A percentile compares a stretch with the other conserved stretches of the same genome.
Evolutionary conservation across 2,797 vertebrate genomes (phyloP).

Genomic region (Acipenser oxyrinchus): DNA sequence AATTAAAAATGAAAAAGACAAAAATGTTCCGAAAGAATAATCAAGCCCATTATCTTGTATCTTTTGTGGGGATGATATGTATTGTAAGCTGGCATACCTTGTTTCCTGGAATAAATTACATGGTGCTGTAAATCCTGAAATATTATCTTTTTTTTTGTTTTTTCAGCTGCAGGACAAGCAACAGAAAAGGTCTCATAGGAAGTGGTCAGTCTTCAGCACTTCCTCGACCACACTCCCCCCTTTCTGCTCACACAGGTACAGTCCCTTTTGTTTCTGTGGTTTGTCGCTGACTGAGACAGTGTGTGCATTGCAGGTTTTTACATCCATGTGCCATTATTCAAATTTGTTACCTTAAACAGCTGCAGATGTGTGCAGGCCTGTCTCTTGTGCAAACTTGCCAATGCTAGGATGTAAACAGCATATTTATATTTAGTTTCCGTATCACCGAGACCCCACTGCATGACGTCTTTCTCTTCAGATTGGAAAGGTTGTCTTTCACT

Average conservation of each 20-base stretch:
- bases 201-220: constrained; percentile 84
- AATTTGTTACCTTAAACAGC: too few species aligned
- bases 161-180: constrained; percentile 89
- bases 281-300: neutral
- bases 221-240: constrained; percentile 89
- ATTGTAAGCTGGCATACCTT: too few species aligned
- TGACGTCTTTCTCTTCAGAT: too few species aligned
- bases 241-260: constrained; percentile 88
- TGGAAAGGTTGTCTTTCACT: too few species aligned
- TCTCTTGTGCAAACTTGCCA: neutral
- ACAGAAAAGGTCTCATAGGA: constrained; percentile 92
- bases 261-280: neutral
- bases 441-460: too few species aligned
- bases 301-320: constrained; percentile 1
- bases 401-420: constrained; percentile 1
- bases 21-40: too few species aligned
- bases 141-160: constrained; percentile 31
- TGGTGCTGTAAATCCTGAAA: neutral
- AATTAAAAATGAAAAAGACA: too few species aligned
- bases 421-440: too few species aligned
- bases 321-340: neutral
- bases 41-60: too few species aligned
- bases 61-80: too few species aligned
- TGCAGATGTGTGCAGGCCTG: constrained; percentile 4
- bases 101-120: neutral